Evolutionary conservation across 2,113 vertebrate genomes (phyloP), one percentile per base, ranked within the genome.

Genomic region (Nothocercus julius): DNA sequence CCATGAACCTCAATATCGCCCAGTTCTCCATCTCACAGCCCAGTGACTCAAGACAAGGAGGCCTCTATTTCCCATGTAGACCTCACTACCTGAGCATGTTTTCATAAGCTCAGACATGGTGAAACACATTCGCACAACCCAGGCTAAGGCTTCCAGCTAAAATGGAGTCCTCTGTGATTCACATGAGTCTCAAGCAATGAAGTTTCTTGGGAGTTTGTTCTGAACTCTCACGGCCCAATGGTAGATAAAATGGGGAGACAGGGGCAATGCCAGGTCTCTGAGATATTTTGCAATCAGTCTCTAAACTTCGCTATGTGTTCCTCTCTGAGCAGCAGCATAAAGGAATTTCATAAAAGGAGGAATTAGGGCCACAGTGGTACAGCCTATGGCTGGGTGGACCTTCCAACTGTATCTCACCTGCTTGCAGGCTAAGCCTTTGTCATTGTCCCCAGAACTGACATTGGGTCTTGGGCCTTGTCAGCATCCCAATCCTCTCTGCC

Each of bases 281-380:
- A 34, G 56, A 8, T 7, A 45, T 47, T 77, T 73, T 36, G 63
- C 17, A 32, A 34, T 88, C 21, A 32, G 5, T 19, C 21, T 19
- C 30, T 56, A 4, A 4, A 51, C 22, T 32, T 64, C 0, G 0
- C 16, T 62, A 6, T 2, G 3, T 47, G 40, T 34, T 53, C 3
- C 28, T 42, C 24, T 51, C 38, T 44, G 27, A 92, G 40, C 7
- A 80, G 11, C 16, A 18, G 53, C 38, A 20, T 28, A 11, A 72
- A 73, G 19, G 18, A 53, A 51, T 76, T 28, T 93, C 19, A 21
- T 32, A 30, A 49, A n/a, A 59, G 28, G 17, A 32, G 6, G 11
- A 92, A 40, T 2, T 78, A 62, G 28, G 14, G 6, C 38, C 56
- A 51, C 1, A 54, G 24, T 82, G 2, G 8, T 30, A 38, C 21